phyloP scores from a whole-genome alignment of 2,113 vertebrate species.

The Phaethon lepturus region DNA sequence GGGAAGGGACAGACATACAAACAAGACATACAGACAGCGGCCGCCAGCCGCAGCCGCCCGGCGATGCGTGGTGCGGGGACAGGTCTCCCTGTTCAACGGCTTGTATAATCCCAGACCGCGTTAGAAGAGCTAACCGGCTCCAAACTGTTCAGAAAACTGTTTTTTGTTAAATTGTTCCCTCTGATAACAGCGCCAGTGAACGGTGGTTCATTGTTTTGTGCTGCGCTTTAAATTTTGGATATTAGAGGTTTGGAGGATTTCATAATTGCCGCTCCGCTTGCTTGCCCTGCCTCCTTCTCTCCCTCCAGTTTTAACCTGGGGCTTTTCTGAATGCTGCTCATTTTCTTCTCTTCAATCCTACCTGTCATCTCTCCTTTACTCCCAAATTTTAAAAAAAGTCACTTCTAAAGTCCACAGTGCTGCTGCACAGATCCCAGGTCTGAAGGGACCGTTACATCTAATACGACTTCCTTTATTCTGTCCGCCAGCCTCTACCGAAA shows the following conservation, averaged over 20 bases:
- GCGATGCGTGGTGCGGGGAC: fast-evolving
- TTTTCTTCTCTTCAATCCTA: not conserved
- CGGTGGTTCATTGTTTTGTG: not conserved
- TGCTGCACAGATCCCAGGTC: not conserved
- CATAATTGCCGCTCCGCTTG: fast-evolving
- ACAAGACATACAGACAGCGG: not conserved
- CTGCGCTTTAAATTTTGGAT: not conserved
- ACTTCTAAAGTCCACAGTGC: not conserved
- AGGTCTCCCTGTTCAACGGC: not conserved
- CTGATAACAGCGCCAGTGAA: not conserved
- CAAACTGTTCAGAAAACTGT: not conserved
- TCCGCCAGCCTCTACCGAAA: not conserved
- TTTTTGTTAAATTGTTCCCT: not conserved
- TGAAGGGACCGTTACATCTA: not conserved
- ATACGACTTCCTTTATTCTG: fast-evolving
- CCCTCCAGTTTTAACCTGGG: not conserved
- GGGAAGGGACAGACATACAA: not conserved
- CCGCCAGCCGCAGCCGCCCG: too few relatives aligned
- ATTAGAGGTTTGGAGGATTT: not conserved
- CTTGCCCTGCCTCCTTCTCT: not conserved
- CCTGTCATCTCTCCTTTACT: not conserved
- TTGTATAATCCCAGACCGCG: not conserved
- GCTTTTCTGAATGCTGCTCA: not conserved
- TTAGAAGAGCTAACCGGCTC: not conserved
- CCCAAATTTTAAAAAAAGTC: not conserved